Percentiles rank a stretch among this genome's conserved stretches.
phyloP scores from a whole-genome alignment of 1,140 invertebrate species.

The Orchesella cincta region DNA sequence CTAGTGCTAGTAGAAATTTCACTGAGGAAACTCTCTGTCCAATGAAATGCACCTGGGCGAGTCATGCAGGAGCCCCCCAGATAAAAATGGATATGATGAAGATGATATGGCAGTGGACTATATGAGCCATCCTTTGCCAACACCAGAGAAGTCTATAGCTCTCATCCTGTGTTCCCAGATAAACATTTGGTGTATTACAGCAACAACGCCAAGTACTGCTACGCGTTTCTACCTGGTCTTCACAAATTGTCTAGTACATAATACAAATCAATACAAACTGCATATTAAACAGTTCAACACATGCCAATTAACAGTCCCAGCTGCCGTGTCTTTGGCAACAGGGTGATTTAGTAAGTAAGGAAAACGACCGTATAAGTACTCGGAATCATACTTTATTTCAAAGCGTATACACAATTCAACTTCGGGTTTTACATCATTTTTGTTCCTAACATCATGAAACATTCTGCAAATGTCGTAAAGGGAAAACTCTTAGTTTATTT shows the following conservation, averaged over 20 bases:
- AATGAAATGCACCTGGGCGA: slow-evolving; percentile 44
- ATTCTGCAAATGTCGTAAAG: no score
- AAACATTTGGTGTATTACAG: slow-evolving; percentile 15
- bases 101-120: slow-evolving; percentile 44
- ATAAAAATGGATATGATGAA: slow-evolving; percentile 44
- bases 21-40: slow-evolving; percentile 66
- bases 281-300: background rate
- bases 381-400: no score
- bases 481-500: no score
- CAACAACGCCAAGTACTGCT: background rate
- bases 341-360: no score
- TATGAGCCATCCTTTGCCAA: slow-evolving; percentile 49
- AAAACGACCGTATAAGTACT: no score
- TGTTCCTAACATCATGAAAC: no score
- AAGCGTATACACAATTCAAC: no score
- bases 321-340: background rate
- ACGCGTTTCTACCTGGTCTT: no score
- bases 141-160: slow-evolving; percentile 49
- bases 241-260: background rate
- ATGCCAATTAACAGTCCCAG: background rate
- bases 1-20: slow-evolving; percentile 62
- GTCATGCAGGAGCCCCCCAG: slow-evolving; percentile 14
- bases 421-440: no score
- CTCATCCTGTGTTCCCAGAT: slow-evolving; percentile 50
- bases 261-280: background rate